Evolutionary conservation across 2,797 vertebrate species (phyloP), one percentile per base, ranked within the genome.

Genomic region (Syndactyla subalaris): DNA sequence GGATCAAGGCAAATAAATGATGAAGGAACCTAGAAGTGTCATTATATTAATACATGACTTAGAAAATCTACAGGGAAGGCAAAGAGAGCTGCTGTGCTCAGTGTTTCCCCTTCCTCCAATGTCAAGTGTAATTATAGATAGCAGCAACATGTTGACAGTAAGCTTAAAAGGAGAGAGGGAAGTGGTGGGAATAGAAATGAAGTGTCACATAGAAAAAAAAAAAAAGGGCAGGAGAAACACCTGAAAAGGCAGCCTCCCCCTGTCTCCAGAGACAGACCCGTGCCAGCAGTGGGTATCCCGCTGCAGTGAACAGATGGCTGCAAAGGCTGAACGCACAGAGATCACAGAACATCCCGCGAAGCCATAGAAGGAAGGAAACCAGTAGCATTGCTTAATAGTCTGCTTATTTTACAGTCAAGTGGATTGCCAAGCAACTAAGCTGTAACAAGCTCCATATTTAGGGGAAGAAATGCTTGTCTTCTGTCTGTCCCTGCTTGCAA

Each of bases 361-460:
- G 71, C 96, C 96, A 95, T 95, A 95, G 86, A 97, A 97, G 96
- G 95, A 95, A 97, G 95, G 95, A 95, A 95, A 97, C 85, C 90
- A 63, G 96, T 95, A 96, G 95, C 94, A 81, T 92, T 97, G 94
- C 96, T 95, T 96, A 96, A 95, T 8, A 90, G 83, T 73, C 94
- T 95, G 95, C 94, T 96, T 96, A 94, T 85, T 96, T 95, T 93
- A 94, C 92, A 84, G 94, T 79, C 92, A 95, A 95, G 94, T 84
- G 83, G 90, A 93, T 20, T 97, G 96, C 95, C 96, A 95, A 95
- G 96, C 94, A 96, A 95, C 95, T 92, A 73, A 82, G 74, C 95
- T 91, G 18, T 74, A 97, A 94, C 93, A 89, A 88, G 94, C 76
- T 91, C 94, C 94, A 94, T 95, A 93, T 95, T 95, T 95, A 96